Conservation (phyloP, 2,797 vertebrate species). For the Neosilurus hyrtlii region DNA sequence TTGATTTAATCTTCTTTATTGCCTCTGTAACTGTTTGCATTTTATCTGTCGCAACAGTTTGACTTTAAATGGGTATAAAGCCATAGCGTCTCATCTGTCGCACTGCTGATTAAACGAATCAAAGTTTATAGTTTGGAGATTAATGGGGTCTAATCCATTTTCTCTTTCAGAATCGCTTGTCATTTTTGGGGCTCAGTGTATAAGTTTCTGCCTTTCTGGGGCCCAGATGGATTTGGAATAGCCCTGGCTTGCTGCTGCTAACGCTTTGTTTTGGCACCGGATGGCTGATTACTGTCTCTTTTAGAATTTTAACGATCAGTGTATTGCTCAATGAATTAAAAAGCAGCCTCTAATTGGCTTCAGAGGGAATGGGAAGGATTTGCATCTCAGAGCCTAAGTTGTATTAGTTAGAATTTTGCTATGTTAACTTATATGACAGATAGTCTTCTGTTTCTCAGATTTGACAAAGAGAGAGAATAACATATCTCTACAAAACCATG, state of each 20-base stretch:
- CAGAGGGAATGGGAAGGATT: constrained; percentile 48
- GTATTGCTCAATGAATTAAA: constrained; percentile 50
- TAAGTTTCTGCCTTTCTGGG: constrained; percentile 5
- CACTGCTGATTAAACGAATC: constrained; percentile 43
- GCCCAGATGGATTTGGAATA: constrained; percentile 37
- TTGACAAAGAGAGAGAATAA: background rate
- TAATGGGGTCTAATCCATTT: constrained; percentile 41
- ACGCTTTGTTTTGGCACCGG: constrained; percentile 11
- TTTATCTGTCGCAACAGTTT: constrained; percentile 40
- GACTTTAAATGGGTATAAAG: constrained; percentile 45
- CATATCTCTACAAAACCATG: background rate
- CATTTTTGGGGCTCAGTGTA: constrained; percentile 1
- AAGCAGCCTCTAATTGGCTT: constrained; percentile 54
- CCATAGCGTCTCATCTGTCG: constrained; percentile 19
- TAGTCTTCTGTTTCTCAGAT: constrained; percentile 23
- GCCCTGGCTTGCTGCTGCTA: constrained; percentile 22
- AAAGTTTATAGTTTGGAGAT: constrained; percentile 40
- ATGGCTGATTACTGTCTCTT: constrained; percentile 42
- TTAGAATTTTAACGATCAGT: constrained; percentile 42
- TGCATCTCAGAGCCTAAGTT: constrained; percentile 41
- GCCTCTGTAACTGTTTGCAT: constrained; percentile 40
- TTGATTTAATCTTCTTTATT: constrained; percentile 46
- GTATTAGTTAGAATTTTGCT: constrained; percentile 15
- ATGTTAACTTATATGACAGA: constrained; percentile 25
- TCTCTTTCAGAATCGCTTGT: constrained; percentile 6